Conservation (phyloP, 2,113 vertebrate genomes). For the Tylochromis polylepis region DNA sequence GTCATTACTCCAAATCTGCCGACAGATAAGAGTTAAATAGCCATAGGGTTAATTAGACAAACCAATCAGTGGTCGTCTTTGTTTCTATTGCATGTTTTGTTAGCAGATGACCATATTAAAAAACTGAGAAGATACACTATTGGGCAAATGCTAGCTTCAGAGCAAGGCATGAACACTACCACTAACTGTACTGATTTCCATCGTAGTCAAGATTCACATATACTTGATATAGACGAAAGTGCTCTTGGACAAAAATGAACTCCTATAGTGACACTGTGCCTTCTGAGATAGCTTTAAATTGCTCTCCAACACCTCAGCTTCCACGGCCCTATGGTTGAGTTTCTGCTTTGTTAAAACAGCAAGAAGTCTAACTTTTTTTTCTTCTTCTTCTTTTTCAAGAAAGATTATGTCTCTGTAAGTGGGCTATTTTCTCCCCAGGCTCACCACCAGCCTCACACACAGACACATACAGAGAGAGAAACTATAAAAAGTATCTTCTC, state of each 20-base stretch:
- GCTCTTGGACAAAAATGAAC: neutral
- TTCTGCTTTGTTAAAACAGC: neutral
- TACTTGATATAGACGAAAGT: neutral
- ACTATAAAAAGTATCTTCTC: slow-evolving; percentile 1
- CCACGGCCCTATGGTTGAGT: neutral
- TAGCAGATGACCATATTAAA: neutral
- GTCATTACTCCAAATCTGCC: neutral
- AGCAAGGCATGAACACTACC: neutral
- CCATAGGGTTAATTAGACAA: neutral
- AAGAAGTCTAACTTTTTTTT: neutral
- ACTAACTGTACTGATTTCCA: neutral
- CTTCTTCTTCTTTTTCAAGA: neutral
- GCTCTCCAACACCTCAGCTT: neutral
- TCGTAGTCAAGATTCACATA: neutral
- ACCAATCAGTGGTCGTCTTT: neutral
- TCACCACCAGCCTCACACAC: neutral
- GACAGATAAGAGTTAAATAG: neutral
- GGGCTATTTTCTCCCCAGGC: neutral
- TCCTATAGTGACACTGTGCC: neutral
- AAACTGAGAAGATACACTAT: neutral
- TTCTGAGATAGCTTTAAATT: neutral
- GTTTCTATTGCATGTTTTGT: neutral
- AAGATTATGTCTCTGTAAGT: neutral
- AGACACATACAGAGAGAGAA: neutral
- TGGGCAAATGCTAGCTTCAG: neutral